Conservation (phyloP, 2,797 vertebrate genomes). For the Pristis pectinata region DNA sequence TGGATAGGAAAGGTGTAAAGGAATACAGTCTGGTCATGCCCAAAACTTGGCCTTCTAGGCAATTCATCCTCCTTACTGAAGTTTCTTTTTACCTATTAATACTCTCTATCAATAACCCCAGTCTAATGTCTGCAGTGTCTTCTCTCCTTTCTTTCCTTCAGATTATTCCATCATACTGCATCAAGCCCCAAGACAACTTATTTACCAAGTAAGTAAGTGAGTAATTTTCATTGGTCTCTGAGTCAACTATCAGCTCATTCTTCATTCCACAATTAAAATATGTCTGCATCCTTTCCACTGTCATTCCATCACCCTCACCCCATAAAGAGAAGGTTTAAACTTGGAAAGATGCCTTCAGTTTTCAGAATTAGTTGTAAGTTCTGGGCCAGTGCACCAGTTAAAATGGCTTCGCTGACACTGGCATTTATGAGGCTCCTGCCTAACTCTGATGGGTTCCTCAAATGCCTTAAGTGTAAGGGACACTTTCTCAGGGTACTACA, state of each 20-base stretch:
- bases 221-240: background rate
- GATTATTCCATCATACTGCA: background rate
- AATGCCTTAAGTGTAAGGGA: background rate
- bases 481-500: too few relatives aligned
- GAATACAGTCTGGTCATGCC: too few relatives aligned
- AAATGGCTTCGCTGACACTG: background rate
- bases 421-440: background rate
- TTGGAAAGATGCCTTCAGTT: too few relatives aligned
- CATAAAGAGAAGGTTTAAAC: background rate
- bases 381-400: background rate
- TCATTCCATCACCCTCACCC: too few relatives aligned
- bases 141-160: background rate
- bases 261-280: background rate
- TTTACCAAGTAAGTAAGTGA: background rate
- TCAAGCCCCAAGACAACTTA: background rate
- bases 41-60: too few relatives aligned
- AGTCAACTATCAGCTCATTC: background rate
- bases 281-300: background rate
- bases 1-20: too few relatives aligned
- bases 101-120: too few relatives aligned
- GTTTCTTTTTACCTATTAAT: too few relatives aligned
- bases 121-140: too few relatives aligned
- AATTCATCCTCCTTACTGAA: too few relatives aligned
- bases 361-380: background rate
- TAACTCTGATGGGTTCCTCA: background rate